A percentile compares a stretch with the other conserved stretches of the same genome.
phyloP scores from a whole-genome alignment of 2,888 invertebrate species.

The Idaea aversata region DNA sequence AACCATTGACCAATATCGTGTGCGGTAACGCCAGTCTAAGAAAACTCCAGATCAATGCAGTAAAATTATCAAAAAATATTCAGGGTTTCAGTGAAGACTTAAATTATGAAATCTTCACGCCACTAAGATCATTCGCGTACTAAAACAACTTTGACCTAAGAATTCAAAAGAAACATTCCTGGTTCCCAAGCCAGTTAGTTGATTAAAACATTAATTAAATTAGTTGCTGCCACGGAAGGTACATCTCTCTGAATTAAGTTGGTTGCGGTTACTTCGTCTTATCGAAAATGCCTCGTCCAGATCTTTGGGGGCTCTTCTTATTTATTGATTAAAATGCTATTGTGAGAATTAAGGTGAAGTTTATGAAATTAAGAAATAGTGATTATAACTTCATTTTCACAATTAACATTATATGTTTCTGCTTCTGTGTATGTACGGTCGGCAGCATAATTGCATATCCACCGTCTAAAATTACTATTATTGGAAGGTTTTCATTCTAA shows the following conservation, averaged over 20 bases:
- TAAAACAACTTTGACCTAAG: neutral
- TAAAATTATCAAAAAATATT: no score
- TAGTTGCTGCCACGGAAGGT: slow-evolving; percentile 39
- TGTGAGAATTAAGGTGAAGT: neutral
- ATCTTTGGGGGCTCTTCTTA: neutral
- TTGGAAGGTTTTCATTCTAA: no score
- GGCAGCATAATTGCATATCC: no score
- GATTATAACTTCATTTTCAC: no score
- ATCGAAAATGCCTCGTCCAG: neutral
- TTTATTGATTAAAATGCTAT: neutral
- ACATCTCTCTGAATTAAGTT: slow-evolving; percentile 66
- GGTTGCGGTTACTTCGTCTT: slow-evolving; percentile 33
- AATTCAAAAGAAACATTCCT: slow-evolving; percentile 35
- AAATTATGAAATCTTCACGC: neutral
- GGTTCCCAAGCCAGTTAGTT: slow-evolving; percentile 53
- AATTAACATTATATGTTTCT: no score
- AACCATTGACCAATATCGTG: no score
- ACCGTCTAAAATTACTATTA: no score
- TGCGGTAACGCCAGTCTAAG: no score
- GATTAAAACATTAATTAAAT: slow-evolving; percentile 72
- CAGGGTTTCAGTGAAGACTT: no score
- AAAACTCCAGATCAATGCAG: no score
- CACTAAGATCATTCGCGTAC: neutral
- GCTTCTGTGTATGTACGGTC: no score
- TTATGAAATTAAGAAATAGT: neutral